Percentiles rank a stretch among this genome's conserved stretches.
phyloP scores from a whole-genome alignment of 1,140 invertebrate species.

The Cotesia chilonis region DNA sequence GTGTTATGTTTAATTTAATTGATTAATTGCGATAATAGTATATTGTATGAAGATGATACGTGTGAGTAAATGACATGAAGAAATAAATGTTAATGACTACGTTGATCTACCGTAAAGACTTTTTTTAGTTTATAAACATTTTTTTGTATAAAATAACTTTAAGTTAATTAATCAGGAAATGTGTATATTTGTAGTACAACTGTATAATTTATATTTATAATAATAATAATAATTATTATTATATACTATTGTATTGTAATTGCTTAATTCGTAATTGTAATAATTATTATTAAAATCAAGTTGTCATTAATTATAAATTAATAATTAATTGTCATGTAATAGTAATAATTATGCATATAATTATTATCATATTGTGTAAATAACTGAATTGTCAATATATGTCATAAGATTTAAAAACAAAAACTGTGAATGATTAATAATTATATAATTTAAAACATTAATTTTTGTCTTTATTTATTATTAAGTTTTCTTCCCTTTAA shows the following conservation, averaged over 20 bases:
- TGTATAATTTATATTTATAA: slow-evolving; percentile 57
- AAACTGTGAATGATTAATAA: slow-evolving; percentile 62
- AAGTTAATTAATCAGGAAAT: slow-evolving; percentile 44
- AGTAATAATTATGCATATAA: slow-evolving; percentile 12
- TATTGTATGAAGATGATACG: too few species aligned
- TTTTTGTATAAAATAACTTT: slow-evolving; percentile 54
- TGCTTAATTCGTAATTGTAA: slow-evolving; percentile 34
- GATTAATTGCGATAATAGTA: too few species aligned
- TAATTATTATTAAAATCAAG: slow-evolving; percentile 13
- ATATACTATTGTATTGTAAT: slow-evolving; percentile 55
- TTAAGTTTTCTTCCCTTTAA: neutral
- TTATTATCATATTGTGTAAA: slow-evolving; percentile 57
- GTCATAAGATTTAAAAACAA: slow-evolving; percentile 53
- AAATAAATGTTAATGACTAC: slow-evolving; percentile 51
- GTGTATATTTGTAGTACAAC: slow-evolving; percentile 63
- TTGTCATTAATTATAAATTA: neutral
- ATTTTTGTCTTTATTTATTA: neutral
- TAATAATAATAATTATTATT: slow-evolving; percentile 47
- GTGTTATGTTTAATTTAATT: neutral
- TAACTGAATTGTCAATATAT: slow-evolving; percentile 64
- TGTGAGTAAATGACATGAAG: too few species aligned
- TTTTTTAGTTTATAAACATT: slow-evolving; percentile 15
- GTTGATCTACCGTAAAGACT: slow-evolving; percentile 43
- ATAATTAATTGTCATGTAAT: slow-evolving; percentile 13
- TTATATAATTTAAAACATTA: slow-evolving; percentile 56